Percentiles rank a stretch among this genome's conserved stretches.
Conservation (phyloP, 2,888 invertebrate genomes). For the Odiellus spinosus region DNA sequence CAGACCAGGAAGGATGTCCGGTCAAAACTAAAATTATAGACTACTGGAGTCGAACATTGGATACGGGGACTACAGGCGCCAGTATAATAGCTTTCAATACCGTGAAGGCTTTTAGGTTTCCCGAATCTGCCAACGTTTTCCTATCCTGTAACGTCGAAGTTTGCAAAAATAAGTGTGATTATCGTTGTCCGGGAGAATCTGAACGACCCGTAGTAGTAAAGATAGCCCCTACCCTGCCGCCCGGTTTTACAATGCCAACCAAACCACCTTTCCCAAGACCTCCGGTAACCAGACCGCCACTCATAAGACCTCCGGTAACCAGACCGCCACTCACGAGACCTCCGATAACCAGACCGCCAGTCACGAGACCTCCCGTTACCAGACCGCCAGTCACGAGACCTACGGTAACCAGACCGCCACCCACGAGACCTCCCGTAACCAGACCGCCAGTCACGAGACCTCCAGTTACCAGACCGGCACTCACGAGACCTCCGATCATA, state of each 20-base stretch:
- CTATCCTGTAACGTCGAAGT: constrained; percentile 58
- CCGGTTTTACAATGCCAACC: background rate
- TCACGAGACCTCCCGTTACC: background rate
- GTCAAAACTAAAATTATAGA: constrained; percentile 23
- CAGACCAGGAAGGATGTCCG: constrained; percentile 23
- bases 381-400: background rate
- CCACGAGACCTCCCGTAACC: background rate
- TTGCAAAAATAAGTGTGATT: constrained; percentile 25
- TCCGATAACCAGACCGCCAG: background rate
- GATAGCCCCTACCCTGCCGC: background rate
- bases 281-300: background rate
- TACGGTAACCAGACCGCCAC: background rate
- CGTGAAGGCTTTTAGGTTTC: constrained; percentile 55
- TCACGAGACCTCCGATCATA: background rate
- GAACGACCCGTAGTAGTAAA: constrained; percentile 5
- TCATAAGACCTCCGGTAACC: background rate
- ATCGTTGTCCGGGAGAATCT: constrained; percentile 11
- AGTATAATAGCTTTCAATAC: constrained; percentile 48
- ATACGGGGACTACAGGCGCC: constrained; percentile 39
- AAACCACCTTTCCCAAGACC: background rate
- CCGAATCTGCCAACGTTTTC: constrained; percentile 52
- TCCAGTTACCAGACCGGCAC: background rate
- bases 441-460: background rate
- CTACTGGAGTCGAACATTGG: constrained; percentile 17
- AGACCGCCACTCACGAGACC: background rate